A percentile compares a stretch with the other conserved stretches of the same genome.
Evolutionary conservation across 1,140 invertebrate genomes (phyloP).

Genomic region (Drosophila pseudoobscura): DNA sequence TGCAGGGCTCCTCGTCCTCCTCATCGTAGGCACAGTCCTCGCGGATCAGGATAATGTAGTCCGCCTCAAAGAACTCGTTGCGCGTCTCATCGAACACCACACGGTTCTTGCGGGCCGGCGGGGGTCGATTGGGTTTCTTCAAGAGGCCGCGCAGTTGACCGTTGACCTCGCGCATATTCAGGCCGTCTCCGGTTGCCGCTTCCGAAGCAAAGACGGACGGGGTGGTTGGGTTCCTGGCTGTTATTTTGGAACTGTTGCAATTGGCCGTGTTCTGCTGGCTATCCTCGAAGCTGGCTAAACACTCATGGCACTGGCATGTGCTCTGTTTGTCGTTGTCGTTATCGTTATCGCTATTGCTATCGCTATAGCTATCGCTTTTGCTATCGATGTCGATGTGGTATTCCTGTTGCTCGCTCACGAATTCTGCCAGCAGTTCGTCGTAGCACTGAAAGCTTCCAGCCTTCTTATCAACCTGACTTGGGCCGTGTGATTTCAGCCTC

Average conservation of each 20-base stretch:
- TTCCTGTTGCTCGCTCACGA: slow-evolving; percentile 68
- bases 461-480: slow-evolving; percentile 9
- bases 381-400: slow-evolving; percentile 16
- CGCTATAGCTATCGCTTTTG: slow-evolving; percentile 14
- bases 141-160: slow-evolving; percentile 77
- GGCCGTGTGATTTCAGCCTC: neutral
- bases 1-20: slow-evolving; percentile 89
- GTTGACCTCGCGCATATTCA: slow-evolving; percentile 80
- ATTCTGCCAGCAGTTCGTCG: slow-evolving; percentile 75
- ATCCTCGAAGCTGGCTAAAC: slow-evolving; percentile 48
- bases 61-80: slow-evolving; percentile 94
- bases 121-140: slow-evolving; percentile 82
- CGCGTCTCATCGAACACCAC: slow-evolving; percentile 93
- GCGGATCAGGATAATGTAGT: slow-evolving; percentile 93
- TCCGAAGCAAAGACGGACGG: neutral
- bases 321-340: slow-evolving; percentile 32
- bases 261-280: slow-evolving; percentile 2
- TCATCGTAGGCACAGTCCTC: slow-evolving; percentile 92
- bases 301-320: slow-evolving; percentile 70
- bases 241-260: neutral
- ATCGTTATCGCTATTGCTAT: slow-evolving; percentile 34
- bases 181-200: neutral
- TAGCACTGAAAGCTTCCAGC: slow-evolving; percentile 62
- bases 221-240: neutral
- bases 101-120: slow-evolving; percentile 86